Base-by-base conservation (phyloP, 1,140 invertebrate genomes). In the Belonocnema kinseyi region DNA sequence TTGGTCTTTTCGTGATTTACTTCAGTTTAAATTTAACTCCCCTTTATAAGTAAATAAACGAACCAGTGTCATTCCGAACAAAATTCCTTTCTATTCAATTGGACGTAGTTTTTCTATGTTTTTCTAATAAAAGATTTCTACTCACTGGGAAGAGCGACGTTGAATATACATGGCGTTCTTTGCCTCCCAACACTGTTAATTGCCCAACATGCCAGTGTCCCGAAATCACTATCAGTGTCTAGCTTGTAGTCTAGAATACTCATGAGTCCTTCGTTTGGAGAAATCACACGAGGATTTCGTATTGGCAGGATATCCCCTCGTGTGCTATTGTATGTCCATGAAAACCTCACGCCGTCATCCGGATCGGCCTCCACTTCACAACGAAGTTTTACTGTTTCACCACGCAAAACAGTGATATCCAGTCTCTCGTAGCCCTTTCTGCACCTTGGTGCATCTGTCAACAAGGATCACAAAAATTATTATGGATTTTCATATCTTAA, bases 341-440 rank as follows among this genome's bases (percentile, higher is more conserved):
- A 95, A 86, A 96, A 96, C 81, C 93, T 92, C 46, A 95, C 92
- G 0, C 90, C 82, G 56, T 91, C 94, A 4, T 92, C 92, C 6
- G 96, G 96, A 54, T 96, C 93, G 1, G 96, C 95, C 70, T 96
- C 95, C n/a, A 98, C 96, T 80, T 96, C 95, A 87, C 97, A 98
- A 58, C 94, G 93, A 81, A 94, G 93, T 87, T 88, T 92, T 82
- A 94, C 92, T 76, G 89, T 92, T 82, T 96, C 94, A 78, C 93
- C 92, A 54, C 92, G 92, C 52, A 94, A 91, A 17, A 93, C 93
- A 2, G 94, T 93, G 46, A 95, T 90, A 66, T 93, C 91, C 76
- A 91, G 92, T 72, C 91, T 88, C 80, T 94, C 93, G 74, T 92
- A 91, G 40, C 94, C 93, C 71, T 90, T 89, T 71, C 91, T 92